Evolutionary conservation across 1,140 invertebrate species (phyloP), one percentile per base, ranked within the genome.

Genomic region (Papilio helenus): DNA sequence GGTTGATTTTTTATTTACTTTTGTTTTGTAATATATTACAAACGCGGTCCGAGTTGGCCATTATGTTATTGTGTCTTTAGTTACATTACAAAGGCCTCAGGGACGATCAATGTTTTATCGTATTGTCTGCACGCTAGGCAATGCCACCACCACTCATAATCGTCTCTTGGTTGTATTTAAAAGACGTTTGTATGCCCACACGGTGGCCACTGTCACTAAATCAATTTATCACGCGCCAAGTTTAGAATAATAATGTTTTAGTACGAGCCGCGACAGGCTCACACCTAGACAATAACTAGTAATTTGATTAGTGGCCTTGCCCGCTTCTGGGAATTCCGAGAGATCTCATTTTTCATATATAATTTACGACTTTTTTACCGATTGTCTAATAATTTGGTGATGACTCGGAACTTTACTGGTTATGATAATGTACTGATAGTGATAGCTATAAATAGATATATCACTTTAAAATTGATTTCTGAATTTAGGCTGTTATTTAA

Each of bases 161-260:
- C 86, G 85, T 87, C 84, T 88, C 81, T 86, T 42, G 82, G 82
- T 80, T 85, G 84, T 86, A 79, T 82, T 88, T 86, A 86, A 86
- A 73, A 83, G 77, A 82, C 81, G 85, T 91, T 91, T 88, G 88
- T 90, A 89, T 92, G 88, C 88, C 81, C 82, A 85, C 85, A 81
- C 81, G 82, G 85, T 80, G 84, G 71, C 79, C 81, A 85, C 84
- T 91, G 91, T 89, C 88, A 91, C 87, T 89, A 89, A 90, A 92
- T 88, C 88, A 91, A 92, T 92, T 89, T 91, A 92, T 91, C 86
- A 90, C 90, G 88, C 82, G 72, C 84, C 87, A 84, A 88, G 87
- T 85, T 85, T 83, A 87, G 90, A 88, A 92, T 90, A 86, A 88
- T 88, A 90, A 90, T 90, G 61, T 86, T 46, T 82, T 81, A 88